Conservation (phyloP, 64 coral and sea anemone genomes). For the Pocillopora damicornis region DNA sequence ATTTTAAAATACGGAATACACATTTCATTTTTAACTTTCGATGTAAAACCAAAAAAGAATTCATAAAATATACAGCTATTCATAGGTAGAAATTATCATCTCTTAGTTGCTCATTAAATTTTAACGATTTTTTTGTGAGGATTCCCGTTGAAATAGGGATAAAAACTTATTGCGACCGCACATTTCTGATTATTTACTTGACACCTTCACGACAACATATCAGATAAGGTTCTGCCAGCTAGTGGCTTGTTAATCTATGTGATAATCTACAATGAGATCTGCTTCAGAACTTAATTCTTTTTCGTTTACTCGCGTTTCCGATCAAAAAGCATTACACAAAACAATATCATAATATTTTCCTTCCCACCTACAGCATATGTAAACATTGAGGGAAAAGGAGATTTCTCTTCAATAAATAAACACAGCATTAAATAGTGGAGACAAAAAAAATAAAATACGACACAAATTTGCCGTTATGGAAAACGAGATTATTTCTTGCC, state of each 20-base stretch:
- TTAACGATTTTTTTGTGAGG: conserved; percentile 14
- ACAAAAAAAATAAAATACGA: background rate
- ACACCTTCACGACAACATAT: conserved; percentile 2
- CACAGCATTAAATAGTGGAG: background rate
- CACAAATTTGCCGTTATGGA: background rate
- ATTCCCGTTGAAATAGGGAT: background rate
- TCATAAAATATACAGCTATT: background rate
- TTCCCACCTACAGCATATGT: background rate
- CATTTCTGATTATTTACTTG: conserved; percentile 10
- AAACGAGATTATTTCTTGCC: background rate
- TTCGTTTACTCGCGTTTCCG: background rate
- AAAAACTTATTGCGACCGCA: conserved; percentile 26
- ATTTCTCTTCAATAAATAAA: conserved; percentile 19
- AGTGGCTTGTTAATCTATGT: background rate
- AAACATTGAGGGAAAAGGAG: background rate
- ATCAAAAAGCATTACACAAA: background rate
- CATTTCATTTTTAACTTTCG: no score
- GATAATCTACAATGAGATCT: background rate
- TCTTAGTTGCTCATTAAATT: background rate
- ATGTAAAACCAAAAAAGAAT: no score
- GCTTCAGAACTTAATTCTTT: background rate
- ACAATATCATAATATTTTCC: conserved; percentile 1
- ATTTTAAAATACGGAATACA: no score
- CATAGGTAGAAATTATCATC: background rate
- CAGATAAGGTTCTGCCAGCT: background rate